Percentiles rank a stretch among this genome's conserved stretches.
phyloP scores from a whole-genome alignment of 2,888 invertebrate genomes.

The Schizaphis graminum region DNA sequence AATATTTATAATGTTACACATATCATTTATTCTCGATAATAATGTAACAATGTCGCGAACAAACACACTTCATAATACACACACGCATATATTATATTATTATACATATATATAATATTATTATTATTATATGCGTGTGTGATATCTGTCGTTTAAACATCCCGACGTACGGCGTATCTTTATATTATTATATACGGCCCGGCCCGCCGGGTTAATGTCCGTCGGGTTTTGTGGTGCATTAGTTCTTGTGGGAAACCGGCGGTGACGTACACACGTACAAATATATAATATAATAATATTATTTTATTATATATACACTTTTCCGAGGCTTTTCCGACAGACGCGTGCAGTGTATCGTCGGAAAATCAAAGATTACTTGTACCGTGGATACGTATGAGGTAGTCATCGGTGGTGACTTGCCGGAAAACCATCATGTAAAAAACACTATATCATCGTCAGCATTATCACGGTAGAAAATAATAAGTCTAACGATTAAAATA shows the following conservation, averaged over 20 bases:
- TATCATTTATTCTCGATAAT: slow-evolving; percentile 12
- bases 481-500: neutral
- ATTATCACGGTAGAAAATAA: slow-evolving; percentile 33
- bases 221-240: slow-evolving; percentile 25
- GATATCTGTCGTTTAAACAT: neutral
- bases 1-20: neutral
- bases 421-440: neutral
- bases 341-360: neutral
- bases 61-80: neutral
- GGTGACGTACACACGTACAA: neutral
- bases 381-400: neutral
- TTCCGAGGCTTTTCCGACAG: neutral
- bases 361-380: slow-evolving; percentile 37
- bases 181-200: neutral
- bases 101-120: neutral
- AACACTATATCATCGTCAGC: neutral
- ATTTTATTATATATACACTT: neutral
- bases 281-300: neutral
- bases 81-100: neutral
- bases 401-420: slow-evolving; percentile 13
- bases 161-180: neutral
- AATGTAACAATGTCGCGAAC: neutral
- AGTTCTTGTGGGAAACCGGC: slow-evolving; percentile 55
- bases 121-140: neutral
- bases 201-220: slow-evolving; percentile 49